phyloP scores from a whole-genome alignment of 2,113 vertebrate genomes.

The Alexandromys fortis region DNA sequence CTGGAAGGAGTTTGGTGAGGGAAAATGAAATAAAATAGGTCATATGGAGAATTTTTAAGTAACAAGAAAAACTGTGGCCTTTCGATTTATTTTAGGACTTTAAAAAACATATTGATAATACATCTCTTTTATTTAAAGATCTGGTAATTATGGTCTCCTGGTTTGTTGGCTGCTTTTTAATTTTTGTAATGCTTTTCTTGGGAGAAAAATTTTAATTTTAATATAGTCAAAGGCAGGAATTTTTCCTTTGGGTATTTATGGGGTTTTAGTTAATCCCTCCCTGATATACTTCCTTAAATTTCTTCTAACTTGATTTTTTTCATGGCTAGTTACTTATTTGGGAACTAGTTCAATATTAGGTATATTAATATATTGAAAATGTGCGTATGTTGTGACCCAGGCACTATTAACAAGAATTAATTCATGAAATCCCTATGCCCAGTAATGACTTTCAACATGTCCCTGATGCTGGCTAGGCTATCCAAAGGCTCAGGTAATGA shows the following conservation, averaged over 20 bases:
- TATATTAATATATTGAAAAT: not conserved
- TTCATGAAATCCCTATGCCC: no score
- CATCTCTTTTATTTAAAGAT: not conserved
- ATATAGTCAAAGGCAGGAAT: not conserved
- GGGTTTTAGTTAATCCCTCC: not conserved
- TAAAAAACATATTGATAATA: not conserved
- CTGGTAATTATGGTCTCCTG: not conserved
- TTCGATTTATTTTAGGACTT: not conserved
- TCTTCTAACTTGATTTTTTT: not conserved
- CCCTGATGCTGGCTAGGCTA: no score
- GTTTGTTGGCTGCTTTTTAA: not conserved
- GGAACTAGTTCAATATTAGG: not conserved
- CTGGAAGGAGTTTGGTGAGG: not conserved
- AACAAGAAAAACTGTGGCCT: not conserved
- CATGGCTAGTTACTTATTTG: not conserved
- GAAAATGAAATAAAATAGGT: not conserved
- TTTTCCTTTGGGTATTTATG: not conserved
- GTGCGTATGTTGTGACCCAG: not conserved
- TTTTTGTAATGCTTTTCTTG: not conserved
- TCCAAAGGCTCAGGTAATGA: not conserved
- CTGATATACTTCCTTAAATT: not conserved
- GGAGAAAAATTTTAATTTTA: conserved; percentile 6
- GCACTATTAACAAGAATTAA: not conserved
- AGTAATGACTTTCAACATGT: not conserved
- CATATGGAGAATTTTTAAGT: not conserved